These are phyloP conservation scores for Pollimyrus isidori DNA, from an alignment of 2,113 vertebrate species.

Conservation along the genomic window DNA sequence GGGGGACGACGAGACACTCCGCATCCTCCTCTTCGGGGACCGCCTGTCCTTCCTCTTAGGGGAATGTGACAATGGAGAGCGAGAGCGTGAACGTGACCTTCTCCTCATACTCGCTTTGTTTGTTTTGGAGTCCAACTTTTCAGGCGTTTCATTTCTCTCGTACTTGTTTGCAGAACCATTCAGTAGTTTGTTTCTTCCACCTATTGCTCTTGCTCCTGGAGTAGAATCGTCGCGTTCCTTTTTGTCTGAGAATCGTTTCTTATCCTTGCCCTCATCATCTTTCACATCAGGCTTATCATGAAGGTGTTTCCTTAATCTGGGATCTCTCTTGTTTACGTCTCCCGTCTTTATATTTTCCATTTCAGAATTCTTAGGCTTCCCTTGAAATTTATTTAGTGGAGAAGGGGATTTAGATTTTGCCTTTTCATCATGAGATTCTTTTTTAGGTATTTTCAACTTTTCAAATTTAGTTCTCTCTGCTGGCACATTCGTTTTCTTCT, in stretches of 20 bases:
- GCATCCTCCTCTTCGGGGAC: slow-evolving; percentile 75
- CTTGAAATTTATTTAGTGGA: slow-evolving; percentile 68
- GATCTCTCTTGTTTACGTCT: slow-evolving; percentile 79
- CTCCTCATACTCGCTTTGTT: slow-evolving; percentile 74
- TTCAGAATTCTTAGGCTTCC: slow-evolving; percentile 65
- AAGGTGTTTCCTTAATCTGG: slow-evolving; percentile 76
- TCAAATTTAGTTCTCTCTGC: slow-evolving; percentile 71
- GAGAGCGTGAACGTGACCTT: slow-evolving; percentile 77
- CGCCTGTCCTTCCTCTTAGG: slow-evolving; percentile 83
- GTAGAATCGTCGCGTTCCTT: slow-evolving; percentile 74
- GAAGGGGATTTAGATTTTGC: slow-evolving; percentile 75
- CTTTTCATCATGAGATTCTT: slow-evolving; percentile 65
- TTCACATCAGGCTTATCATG: slow-evolving; percentile 71
- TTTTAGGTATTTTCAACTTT: slow-evolving; percentile 64
- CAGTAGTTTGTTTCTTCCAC: slow-evolving; percentile 67
- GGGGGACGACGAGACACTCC: slow-evolving; percentile 74
- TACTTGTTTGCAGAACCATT: slow-evolving; percentile 80
- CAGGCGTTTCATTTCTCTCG: slow-evolving; percentile 58
- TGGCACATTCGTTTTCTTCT: slow-evolving; percentile 51
- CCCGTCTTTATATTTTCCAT: slow-evolving; percentile 56
- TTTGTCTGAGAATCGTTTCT: slow-evolving; percentile 72
- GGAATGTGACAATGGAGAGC: slow-evolving; percentile 70
- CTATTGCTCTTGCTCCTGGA: slow-evolving; percentile 54
- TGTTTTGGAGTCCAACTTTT: slow-evolving; percentile 65
- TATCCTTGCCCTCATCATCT: slow-evolving; percentile 75